phyloP scores from a whole-genome alignment of 2,888 invertebrate genomes.

The Drosophila atroscutellata region DNA sequence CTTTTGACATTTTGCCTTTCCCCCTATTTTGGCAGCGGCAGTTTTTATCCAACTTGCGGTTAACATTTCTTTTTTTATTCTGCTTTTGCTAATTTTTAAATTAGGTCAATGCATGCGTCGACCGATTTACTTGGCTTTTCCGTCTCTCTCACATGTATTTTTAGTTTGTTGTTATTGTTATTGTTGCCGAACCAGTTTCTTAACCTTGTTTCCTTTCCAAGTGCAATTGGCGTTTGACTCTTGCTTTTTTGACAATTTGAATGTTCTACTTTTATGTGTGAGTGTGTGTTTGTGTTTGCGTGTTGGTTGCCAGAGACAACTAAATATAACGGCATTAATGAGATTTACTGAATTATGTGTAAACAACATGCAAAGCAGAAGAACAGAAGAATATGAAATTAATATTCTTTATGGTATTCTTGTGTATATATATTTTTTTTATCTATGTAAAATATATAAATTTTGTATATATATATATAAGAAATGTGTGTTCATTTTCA shows the following conservation, averaged over 20 bases:
- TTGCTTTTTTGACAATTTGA: constrained; percentile 68
- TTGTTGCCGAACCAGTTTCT: constrained; percentile 71
- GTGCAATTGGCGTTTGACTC: constrained; percentile 70
- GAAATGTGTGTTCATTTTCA: not conserved
- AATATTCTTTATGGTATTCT: constrained; percentile 15
- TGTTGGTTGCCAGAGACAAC: constrained; percentile 52
- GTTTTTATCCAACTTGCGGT: constrained; percentile 40
- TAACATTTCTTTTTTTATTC: constrained; percentile 22
- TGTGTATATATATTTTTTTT: constrained; percentile 9
- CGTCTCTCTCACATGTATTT: constrained; percentile 27
- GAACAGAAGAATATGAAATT: constrained; percentile 18
- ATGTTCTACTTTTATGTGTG: constrained; percentile 59
- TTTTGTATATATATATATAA: constrained; percentile 26
- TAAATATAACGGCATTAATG: constrained; percentile 54
- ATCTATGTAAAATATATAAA: constrained; percentile 8
- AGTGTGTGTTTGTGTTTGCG: constrained; percentile 31
- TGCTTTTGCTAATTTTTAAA: constrained; percentile 59
- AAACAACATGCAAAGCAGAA: constrained; percentile 43
- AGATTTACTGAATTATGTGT: constrained; percentile 49
- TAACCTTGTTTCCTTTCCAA: constrained; percentile 75
- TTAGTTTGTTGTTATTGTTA: constrained; percentile 42
- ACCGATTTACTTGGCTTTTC: constrained; percentile 45
- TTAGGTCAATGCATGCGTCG: constrained; percentile 69
- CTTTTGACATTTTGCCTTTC: constrained; percentile 47
- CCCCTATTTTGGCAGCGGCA: constrained; percentile 37